Percentiles rank a stretch among this genome's conserved stretches.
Conservation (phyloP, 2,113 vertebrate genomes). For the Athene cunicularia region DNA sequence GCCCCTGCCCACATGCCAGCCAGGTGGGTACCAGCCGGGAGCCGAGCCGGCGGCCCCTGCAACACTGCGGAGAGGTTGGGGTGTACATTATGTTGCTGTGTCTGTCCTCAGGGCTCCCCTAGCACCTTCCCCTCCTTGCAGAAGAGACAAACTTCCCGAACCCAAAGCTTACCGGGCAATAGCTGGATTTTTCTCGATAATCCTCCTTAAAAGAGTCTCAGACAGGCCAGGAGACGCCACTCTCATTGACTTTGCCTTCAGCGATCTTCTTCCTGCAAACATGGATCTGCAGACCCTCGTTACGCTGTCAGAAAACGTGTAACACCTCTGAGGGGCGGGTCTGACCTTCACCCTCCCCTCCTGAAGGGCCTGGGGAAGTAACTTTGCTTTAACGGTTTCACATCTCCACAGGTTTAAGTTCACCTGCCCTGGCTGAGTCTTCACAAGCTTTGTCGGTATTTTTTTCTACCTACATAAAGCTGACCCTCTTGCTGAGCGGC, state of each 20-base stretch:
- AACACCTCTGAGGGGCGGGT: neutral
- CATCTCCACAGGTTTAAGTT: neutral
- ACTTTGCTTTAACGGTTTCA: neutral
- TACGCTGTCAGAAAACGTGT: accelerated
- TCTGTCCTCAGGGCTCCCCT: neutral
- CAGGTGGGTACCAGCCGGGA: constrained; percentile 11
- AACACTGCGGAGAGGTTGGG: neutral
- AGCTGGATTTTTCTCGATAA: neutral
- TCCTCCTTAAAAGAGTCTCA: neutral
- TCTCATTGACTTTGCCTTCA: accelerated
- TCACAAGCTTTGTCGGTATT: neutral
- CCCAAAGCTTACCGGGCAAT: neutral
- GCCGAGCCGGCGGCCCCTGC: accelerated
- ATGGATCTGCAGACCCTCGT: accelerated
- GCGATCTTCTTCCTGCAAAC: accelerated
- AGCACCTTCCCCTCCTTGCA: neutral
- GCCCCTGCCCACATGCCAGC: constrained; percentile 46
- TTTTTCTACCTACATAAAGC: accelerated
- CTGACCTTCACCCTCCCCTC: neutral
- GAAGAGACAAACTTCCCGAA: neutral
- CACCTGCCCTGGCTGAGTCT: neutral
- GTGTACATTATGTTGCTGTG: neutral
- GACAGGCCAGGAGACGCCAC: neutral
- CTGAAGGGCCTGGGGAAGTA: neutral
- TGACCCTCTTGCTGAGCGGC: neutral